Conservation (phyloP, 2,113 vertebrate species). For the Periophthalmodon schlosseri region DNA sequence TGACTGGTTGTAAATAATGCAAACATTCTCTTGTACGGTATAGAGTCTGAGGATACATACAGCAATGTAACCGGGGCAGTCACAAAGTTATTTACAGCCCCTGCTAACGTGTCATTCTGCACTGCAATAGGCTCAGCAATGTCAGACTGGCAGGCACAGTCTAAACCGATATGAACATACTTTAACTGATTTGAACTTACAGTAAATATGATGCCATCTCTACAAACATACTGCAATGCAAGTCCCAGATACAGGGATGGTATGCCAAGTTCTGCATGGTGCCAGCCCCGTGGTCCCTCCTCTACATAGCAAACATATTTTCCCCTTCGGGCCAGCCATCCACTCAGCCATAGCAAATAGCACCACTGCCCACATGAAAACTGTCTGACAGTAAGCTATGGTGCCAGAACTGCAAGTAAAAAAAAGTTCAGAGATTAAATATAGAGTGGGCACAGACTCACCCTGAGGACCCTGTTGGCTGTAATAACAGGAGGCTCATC, state of each 20-base stretch:
- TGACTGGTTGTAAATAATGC: neutral
- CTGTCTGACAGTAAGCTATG: conserved; percentile 36
- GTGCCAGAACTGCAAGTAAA: conserved; percentile 50
- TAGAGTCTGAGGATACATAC: neutral
- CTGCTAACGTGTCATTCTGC: conserved; percentile 23
- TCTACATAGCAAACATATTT: conserved; percentile 64
- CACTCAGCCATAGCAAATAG: conserved; percentile 39
- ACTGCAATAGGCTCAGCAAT: conserved; percentile 19
- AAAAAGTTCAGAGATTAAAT: conserved; percentile 55
- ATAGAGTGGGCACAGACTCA: conserved; percentile 72
- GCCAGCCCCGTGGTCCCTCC: conserved; percentile 33
- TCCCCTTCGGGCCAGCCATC: conserved; percentile 17
- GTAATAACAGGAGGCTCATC: conserved; percentile 85
- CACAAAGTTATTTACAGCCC: conserved; percentile 31
- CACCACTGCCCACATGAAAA: conserved; percentile 47
- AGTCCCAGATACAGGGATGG: conserved; percentile 2
- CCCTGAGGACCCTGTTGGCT: conserved; percentile 85
- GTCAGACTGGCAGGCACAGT: neutral
- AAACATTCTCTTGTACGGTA: neutral
- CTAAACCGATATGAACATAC: neutral
- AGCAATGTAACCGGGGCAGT: neutral
- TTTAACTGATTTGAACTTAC: neutral
- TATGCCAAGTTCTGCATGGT: conserved; percentile 22
- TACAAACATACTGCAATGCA: neutral
- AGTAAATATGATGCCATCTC: neutral